These are phyloP conservation scores for Diprion similis DNA, from an alignment of 1,140 invertebrate genomes.

Conservation along the genomic window DNA sequence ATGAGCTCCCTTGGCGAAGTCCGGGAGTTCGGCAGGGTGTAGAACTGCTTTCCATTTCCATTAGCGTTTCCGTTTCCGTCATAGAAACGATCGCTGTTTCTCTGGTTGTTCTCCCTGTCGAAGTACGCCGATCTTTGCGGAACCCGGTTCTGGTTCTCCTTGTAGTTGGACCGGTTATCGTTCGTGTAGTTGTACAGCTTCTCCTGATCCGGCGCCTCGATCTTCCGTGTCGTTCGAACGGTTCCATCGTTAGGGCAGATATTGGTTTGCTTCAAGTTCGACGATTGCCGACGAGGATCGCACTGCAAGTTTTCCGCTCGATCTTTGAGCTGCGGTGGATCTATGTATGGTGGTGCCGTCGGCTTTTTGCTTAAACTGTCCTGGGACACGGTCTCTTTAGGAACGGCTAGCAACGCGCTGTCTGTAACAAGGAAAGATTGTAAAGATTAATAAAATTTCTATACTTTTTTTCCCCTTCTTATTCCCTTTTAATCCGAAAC, in stretches of 20 bases:
- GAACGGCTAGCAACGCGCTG: conserved; percentile 46
- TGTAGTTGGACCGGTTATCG: conserved; percentile 23
- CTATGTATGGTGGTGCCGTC: conserved; percentile 44
- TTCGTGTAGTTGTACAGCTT: conserved; percentile 4
- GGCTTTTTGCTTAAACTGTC: conserved; percentile 39
- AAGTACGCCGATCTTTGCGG: conserved; percentile 9
- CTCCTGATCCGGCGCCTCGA: conserved; percentile 10
- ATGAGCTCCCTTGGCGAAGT: conserved; percentile 42
- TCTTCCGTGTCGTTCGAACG: conserved; percentile 3
- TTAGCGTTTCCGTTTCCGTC: conserved; percentile 12
- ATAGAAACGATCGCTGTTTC: conserved; percentile 28
- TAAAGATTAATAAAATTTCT: no score
- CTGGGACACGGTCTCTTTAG: conserved; percentile 40
- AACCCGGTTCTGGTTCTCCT: conserved; percentile 27
- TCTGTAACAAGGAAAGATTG: conserved; percentile 49
- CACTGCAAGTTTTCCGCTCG: not conserved
- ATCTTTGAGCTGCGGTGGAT: conserved; percentile 34
- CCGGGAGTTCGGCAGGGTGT: conserved; percentile 51
- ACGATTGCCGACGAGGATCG: no score
- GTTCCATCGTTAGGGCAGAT: conserved; percentile 24
- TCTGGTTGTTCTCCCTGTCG: conserved; percentile 36
- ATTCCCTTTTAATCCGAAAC: no score
- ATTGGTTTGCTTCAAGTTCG: not conserved
- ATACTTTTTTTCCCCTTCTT: no score
- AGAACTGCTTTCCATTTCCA: conserved; percentile 44